phyloP scores from a whole-genome alignment of 2,113 vertebrate species.

The Neolamprologus toae region DNA sequence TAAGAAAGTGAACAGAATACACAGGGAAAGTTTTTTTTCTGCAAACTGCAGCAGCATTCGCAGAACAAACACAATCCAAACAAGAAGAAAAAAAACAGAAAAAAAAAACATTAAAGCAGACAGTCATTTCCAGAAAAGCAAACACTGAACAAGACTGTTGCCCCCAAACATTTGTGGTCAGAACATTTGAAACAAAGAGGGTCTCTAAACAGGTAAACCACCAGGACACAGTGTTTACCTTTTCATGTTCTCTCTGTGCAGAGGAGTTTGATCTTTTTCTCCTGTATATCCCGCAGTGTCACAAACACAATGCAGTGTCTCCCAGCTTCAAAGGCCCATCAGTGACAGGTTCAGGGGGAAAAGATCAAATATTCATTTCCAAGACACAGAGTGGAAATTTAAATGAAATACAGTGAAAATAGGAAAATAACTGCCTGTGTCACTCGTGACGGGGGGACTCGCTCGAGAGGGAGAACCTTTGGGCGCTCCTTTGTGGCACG shows the following conservation, averaged over 20 bases:
- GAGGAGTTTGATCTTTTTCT: constrained; percentile 65
- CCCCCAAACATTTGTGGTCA: constrained; percentile 55
- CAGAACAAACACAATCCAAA: neutral
- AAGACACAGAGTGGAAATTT: constrained; percentile 65
- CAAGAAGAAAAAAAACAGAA: neutral
- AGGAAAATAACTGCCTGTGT: constrained; percentile 56
- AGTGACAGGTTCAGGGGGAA: constrained; percentile 68
- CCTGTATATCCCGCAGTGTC: constrained; percentile 64
- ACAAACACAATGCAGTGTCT: constrained; percentile 63
- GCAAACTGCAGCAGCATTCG: constrained; percentile 26
- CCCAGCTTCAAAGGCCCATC: constrained; percentile 68
- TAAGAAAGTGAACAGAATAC: neutral
- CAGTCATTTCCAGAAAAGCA: constrained; percentile 55
- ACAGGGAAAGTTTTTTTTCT: constrained; percentile 46
- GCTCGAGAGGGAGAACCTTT: constrained; percentile 36
- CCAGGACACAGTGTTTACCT: constrained; percentile 58
- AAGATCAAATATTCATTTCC: constrained; percentile 73
- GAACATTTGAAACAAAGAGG: constrained; percentile 43
- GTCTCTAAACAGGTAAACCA: constrained; percentile 60
- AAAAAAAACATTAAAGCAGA: constrained; percentile 40
- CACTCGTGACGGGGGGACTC: constrained; percentile 45
- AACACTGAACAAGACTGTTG: constrained; percentile 36
- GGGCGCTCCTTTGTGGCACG: constrained; percentile 35
- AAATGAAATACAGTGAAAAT: constrained; percentile 64
- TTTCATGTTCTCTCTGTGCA: constrained; percentile 44